Conservation (phyloP, 2,888 invertebrate species). For the Tenthredo amoena region DNA sequence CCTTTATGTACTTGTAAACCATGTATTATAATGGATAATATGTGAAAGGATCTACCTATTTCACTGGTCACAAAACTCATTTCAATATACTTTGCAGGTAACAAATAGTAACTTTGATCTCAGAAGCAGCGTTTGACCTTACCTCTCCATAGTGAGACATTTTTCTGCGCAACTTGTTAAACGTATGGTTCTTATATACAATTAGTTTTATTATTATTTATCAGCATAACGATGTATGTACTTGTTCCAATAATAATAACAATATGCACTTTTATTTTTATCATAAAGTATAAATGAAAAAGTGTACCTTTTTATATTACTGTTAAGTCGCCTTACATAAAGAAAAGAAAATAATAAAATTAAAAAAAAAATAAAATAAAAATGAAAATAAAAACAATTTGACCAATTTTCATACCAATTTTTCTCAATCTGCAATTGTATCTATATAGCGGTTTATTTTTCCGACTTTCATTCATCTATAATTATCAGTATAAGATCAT, state of each 20-base stretch:
- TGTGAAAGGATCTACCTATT: constrained; percentile 9
- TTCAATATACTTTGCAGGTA: constrained; percentile 41
- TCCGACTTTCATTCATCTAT: background rate
- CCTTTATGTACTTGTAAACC: background rate
- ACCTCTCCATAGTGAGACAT: constrained; percentile 54
- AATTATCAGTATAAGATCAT: background rate
- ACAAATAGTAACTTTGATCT: constrained; percentile 49
- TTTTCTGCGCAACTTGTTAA: constrained; percentile 42
- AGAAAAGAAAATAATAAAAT: constrained; percentile 62
- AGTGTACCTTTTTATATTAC: constrained; percentile 72
- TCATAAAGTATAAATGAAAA: constrained; percentile 65
- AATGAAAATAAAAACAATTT: background rate
- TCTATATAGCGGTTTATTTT: background rate
- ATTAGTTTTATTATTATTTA: constrained; percentile 67
- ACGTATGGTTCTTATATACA: constrained; percentile 59
- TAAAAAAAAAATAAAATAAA: background rate
- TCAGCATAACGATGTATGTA: constrained; percentile 68
- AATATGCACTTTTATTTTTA: constrained; percentile 69
- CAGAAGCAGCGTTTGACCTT: constrained; percentile 49
- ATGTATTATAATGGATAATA: constrained; percentile 10
- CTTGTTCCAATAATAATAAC: constrained; percentile 64
- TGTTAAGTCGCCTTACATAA: constrained; percentile 71
- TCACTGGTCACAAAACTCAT: constrained; percentile 33
- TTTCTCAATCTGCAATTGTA: constrained; percentile 21
- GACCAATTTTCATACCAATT: constrained; percentile 6